Evolutionary conservation across 2,113 vertebrate genomes (phyloP), one percentile per base, ranked within the genome.

Genomic region (Dasyurus viverrinus): DNA sequence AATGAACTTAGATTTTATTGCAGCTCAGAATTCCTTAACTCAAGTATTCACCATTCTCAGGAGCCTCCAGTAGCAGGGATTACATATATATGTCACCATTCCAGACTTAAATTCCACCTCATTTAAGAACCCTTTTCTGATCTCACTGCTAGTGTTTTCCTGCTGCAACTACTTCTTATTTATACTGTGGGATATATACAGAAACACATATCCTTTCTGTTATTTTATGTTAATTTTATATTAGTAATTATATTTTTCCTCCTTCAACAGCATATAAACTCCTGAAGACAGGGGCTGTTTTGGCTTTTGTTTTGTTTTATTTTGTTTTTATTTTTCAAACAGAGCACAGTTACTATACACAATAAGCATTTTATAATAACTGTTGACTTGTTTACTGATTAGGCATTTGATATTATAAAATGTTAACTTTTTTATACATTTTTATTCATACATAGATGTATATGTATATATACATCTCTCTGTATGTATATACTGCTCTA

Each of bases 301-400:
- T 96, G 94, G 30, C n/a, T 48, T 26, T 25, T 42, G 25, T 55
- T 90, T 94, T 95, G 52, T 53, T 96, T 94, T 91, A 47, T 47
- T 47, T 47, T 47, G 53, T 1, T 4, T 57, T 14, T n/a, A 2
- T 57, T 52, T 91, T 57, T 92, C 89, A 68, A 36, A 68, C 8
- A 36, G 84, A 91, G 54, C 54, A 54, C 1, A 93, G 52, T 42
- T 12, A 54, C 19, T n/a, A 8, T 42, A 84, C 16, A 84, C 2
- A 42, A 84, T 22, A 84, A 84, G 16, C 36, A 84, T 42, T 76
- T 42, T 42, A 84, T 84, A 36, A 42, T 42, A 2, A 6, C 22
- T 84, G 16, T 42, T 42, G 22, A 84, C 36, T 84, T 84, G 16
- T 84, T 84, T 84, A 84, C 68, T 42, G 36, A 84, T n/a, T 84